Percentiles rank a stretch among this genome's conserved stretches.
Conservation (phyloP, 2,797 vertebrate genomes). For the Helarctos malayanus region DNA sequence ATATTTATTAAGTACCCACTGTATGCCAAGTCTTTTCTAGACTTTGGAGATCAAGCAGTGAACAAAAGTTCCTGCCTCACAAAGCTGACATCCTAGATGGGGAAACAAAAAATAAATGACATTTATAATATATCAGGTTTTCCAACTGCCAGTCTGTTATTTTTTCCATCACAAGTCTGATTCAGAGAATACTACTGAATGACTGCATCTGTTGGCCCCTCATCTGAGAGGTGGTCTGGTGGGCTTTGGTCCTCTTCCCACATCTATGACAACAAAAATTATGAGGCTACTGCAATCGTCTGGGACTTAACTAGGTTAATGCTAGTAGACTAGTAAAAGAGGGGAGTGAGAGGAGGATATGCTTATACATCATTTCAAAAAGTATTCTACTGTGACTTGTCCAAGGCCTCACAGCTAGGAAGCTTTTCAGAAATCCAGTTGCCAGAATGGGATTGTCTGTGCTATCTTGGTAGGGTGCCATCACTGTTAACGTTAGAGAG, state of each 20-base stretch:
- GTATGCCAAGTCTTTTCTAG: background rate
- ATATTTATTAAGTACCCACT: slow-evolving; percentile 52
- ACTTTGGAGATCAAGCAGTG: background rate
- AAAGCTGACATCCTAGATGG: background rate
- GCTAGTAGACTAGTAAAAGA: background rate
- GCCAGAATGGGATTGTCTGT: background rate
- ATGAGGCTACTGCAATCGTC: background rate
- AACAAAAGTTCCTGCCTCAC: background rate
- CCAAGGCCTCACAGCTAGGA: background rate
- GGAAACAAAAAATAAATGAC: background rate
- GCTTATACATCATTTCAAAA: background rate
- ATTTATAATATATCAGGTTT: background rate
- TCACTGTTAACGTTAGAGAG: background rate
- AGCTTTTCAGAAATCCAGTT: slow-evolving; percentile 15
- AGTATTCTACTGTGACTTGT: background rate
- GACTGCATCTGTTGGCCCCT: background rate
- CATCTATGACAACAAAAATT: slow-evolving; percentile 22
- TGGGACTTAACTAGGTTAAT: background rate
- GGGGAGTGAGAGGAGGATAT: background rate
- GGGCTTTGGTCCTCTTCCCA: background rate
- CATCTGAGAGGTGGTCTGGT: background rate
- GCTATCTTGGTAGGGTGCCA: background rate
- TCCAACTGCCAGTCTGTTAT: background rate
- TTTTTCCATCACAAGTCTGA: background rate
- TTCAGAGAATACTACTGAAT: background rate